Evolutionary conservation across 2,113 vertebrate species (phyloP).

Genomic region (Neolamprologus tretocephalus): DNA sequence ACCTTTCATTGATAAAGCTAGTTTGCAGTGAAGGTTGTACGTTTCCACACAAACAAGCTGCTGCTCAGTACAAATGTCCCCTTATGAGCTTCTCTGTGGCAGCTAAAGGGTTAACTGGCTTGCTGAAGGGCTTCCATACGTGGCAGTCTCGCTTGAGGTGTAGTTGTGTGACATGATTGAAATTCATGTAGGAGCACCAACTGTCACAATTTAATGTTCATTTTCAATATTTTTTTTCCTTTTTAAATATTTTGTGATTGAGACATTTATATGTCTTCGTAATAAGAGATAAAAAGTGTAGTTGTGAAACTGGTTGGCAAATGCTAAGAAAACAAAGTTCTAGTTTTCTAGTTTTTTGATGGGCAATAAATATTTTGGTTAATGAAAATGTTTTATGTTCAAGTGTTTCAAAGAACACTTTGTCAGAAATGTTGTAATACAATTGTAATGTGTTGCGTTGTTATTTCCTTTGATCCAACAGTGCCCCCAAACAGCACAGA

Average conservation of each 20-base stretch:
- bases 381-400: not conserved
- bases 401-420: not conserved
- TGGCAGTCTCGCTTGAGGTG: not conserved
- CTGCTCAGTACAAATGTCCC: not conserved
- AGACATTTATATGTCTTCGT: not conserved
- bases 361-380: not conserved
- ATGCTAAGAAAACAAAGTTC: not conserved
- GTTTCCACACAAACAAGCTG: not conserved
- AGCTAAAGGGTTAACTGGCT: not conserved
- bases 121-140: not conserved
- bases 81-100: not conserved
- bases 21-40: not conserved
- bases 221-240: not conserved
- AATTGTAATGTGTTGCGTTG: not conserved
- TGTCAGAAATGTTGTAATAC: not conserved
- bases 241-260: not conserved
- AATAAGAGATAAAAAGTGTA: not conserved
- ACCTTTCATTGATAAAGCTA: not conserved
- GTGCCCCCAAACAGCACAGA: not conserved
- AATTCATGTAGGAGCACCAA: not conserved
- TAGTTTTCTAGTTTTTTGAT: not conserved
- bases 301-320: not conserved
- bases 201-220: not conserved
- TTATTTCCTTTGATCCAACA: not conserved
- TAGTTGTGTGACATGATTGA: not conserved